These are phyloP conservation scores for Cheilosia vernalis DNA, from an alignment of 2,888 invertebrate species.

Conservation along the genomic window DNA sequence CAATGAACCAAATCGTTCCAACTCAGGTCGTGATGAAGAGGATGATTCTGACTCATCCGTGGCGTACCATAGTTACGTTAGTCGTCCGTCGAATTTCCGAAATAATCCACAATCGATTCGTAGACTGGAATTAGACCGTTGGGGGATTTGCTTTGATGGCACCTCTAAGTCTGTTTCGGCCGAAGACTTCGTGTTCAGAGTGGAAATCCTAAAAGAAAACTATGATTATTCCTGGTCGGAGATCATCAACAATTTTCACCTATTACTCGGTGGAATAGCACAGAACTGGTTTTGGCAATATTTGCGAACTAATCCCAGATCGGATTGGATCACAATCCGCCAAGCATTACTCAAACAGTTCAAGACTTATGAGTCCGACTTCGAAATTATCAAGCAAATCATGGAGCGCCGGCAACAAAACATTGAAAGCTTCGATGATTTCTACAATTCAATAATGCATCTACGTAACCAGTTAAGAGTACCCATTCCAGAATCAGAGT, in stretches of 20 bases:
- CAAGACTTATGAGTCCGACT: neutral
- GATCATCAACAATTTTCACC: neutral
- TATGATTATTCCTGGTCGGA: neutral
- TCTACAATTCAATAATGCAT: neutral
- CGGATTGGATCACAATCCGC: neutral
- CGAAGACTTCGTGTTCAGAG: neutral
- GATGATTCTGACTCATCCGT: neutral
- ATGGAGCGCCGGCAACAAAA: slow-evolving; percentile 10
- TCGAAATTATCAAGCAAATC: slow-evolving; percentile 18
- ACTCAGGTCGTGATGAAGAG: too few relatives aligned
- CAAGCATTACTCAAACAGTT: neutral
- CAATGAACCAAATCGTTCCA: too few relatives aligned
- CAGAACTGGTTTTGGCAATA: slow-evolving; percentile 1
- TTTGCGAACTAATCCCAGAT: slow-evolving; percentile 1
- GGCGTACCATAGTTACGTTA: neutral
- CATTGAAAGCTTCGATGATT: slow-evolving; percentile 5
- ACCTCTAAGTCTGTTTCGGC: neutral
- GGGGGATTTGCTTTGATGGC: neutral
- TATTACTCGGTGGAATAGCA: neutral
- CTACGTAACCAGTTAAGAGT: slow-evolving; percentile 13
- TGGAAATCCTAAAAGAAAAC: neutral
- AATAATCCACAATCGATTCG: neutral
- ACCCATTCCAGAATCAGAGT: slow-evolving; percentile 2
- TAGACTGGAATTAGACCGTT: neutral
- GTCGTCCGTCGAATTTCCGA: neutral